phyloP scores from a whole-genome alignment of 2,113 vertebrate species.

The Siphamia tubifer region DNA sequence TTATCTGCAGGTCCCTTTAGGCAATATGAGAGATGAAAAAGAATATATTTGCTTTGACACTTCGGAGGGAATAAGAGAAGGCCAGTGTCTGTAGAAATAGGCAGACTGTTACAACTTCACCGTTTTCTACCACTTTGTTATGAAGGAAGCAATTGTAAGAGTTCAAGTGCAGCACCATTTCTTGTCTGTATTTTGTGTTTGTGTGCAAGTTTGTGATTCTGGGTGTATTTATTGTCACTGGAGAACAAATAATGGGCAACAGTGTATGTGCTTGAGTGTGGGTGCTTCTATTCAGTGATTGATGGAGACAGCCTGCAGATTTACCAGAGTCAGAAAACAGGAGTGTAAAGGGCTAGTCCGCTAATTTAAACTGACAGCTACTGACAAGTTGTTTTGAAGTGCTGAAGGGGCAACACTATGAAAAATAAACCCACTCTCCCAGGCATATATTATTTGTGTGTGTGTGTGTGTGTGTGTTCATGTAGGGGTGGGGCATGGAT shows the following conservation, averaged over 20 bases:
- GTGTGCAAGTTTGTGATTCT: not conserved
- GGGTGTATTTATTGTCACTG: not conserved
- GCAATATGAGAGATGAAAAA: slow-evolving; percentile 47
- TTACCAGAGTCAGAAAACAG: slow-evolving; percentile 56
- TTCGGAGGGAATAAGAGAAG: slow-evolving; percentile 20
- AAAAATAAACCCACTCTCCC: slow-evolving; percentile 25
- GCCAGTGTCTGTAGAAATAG: slow-evolving; percentile 22
- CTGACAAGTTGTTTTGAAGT: slow-evolving; percentile 70
- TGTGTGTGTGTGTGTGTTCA: slow-evolving; percentile 17
- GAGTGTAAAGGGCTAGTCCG: slow-evolving; percentile 29
- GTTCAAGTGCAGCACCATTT: slow-evolving; percentile 14
- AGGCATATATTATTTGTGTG: slow-evolving; percentile 50
- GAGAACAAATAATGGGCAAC: slow-evolving; percentile 35
- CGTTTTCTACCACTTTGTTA: slow-evolving; percentile 47
- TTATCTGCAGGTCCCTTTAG: slow-evolving; percentile 23
- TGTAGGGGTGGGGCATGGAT: slow-evolving; percentile 20
- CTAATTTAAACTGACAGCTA: slow-evolving; percentile 71
- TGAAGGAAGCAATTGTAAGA: slow-evolving; percentile 7
- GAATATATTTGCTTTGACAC: slow-evolving; percentile 51
- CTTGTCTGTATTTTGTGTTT: not conserved
- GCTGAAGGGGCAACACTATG: slow-evolving; percentile 51
- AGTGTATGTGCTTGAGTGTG: slow-evolving; percentile 6
- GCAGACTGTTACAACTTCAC: slow-evolving; percentile 38
- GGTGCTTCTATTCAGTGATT: slow-evolving; percentile 35
- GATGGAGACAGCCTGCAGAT: slow-evolving; percentile 65